Percentiles rank a stretch among this genome's conserved stretches.
Evolutionary conservation across 2,888 invertebrate genomes (phyloP).

Genomic region (Eupelmus urozonus): DNA sequence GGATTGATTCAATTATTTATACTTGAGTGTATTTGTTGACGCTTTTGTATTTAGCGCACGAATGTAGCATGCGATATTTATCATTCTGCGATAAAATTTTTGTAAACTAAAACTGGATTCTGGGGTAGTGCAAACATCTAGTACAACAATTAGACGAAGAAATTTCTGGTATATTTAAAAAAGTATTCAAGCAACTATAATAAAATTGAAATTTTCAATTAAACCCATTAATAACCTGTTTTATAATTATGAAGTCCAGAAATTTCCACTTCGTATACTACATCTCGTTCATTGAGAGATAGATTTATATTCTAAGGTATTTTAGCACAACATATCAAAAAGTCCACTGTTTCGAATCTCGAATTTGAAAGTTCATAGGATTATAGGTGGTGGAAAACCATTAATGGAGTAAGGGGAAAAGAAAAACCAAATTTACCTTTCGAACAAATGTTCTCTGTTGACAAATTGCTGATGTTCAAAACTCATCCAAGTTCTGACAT

Average conservation of each 20-base stretch:
- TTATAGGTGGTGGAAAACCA: background rate
- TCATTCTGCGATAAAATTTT: conserved; percentile 32
- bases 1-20: conserved; percentile 21
- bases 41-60: conserved; percentile 31
- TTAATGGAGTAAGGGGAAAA: conserved; percentile 31
- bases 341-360: conserved; percentile 56
- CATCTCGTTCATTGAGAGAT: conserved; percentile 55
- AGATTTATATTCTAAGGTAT: conserved; percentile 5
- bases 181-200: background rate
- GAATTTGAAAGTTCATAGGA: conserved; percentile 34
- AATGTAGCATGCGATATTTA: conserved; percentile 30
- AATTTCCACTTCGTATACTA: conserved; percentile 36
- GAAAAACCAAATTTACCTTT: conserved; percentile 55
- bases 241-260: conserved; percentile 19
- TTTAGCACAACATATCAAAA: conserved; percentile 31
- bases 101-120: conserved; percentile 15
- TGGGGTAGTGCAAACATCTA: background rate
- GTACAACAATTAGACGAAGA: conserved; percentile 8
- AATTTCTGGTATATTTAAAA: conserved; percentile 37
- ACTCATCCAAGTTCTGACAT: conserved; percentile 19
- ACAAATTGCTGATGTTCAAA: conserved; percentile 29
- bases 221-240: background rate
- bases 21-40: background rate
- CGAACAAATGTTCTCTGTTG: conserved; percentile 46
- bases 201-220: background rate